A percentile compares a stretch with the other conserved stretches of the same genome.
Evolutionary conservation across 37 sponge, comb jelly and placozoan genomes (phyloP).

Genomic region (Aphrocallistes beatrix): DNA sequence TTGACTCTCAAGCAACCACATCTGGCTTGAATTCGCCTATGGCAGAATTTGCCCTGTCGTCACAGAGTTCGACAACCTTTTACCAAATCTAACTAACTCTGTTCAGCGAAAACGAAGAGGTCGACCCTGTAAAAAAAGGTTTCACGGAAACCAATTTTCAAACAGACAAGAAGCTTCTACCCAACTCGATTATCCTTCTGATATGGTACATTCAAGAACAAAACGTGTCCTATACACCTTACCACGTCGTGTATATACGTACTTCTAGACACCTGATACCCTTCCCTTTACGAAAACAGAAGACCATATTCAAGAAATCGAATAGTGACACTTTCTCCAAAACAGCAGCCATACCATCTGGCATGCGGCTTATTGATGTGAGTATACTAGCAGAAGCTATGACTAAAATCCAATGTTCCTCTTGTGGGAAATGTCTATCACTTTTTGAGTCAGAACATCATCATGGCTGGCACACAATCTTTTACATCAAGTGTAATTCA

Average conservation of each 20-base stretch:
- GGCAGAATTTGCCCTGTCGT: no score
- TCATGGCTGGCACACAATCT: neutral
- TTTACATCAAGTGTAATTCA: neutral
- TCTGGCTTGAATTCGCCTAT: no score
- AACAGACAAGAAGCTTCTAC: no score
- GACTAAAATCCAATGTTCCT: neutral
- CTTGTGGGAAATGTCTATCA: neutral
- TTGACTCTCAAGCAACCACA: no score
- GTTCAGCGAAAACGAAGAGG: neutral
- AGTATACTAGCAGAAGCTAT: neutral
- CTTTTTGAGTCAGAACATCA: neutral
- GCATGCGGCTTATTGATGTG: neutral
- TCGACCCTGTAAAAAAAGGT: neutral
- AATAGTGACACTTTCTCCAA: neutral
- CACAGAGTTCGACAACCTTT: no score
- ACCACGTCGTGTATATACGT: no score
- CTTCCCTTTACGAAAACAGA: neutral
- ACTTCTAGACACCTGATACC: neutral
- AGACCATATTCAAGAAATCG: neutral
- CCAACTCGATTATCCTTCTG: no score
- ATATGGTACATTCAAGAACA: no score
- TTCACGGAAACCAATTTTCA: neutral
- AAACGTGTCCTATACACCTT: no score
- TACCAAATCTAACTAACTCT: neutral
- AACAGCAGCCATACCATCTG: neutral